Evolutionary conservation across 2,113 vertebrate species (phyloP).

Genomic region (Ptyas mucosa): DNA sequence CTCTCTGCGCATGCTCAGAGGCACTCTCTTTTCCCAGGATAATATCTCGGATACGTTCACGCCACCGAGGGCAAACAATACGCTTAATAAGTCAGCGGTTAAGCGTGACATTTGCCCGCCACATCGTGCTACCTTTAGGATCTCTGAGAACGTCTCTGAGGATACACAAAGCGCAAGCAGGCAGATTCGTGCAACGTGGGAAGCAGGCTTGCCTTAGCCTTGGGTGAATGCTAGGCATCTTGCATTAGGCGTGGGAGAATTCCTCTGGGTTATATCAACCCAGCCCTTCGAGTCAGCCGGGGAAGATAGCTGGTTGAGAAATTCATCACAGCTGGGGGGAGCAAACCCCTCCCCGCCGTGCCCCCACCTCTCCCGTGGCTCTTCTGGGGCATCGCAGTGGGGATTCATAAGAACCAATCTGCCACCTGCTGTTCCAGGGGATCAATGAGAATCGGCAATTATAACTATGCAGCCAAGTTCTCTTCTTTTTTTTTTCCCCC

Average conservation of each 20-base stretch:
- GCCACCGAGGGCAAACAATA: background rate
- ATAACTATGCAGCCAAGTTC: background rate
- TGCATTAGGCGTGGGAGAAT: accelerated
- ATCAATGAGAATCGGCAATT: background rate
- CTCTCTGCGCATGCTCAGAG: background rate
- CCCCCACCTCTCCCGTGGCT: background rate
- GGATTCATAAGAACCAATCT: background rate
- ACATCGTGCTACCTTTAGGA: background rate
- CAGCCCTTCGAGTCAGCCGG: background rate
- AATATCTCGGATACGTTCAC: background rate
- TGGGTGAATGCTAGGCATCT: background rate
- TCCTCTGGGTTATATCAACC: background rate
- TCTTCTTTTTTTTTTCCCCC: background rate
- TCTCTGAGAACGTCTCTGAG: background rate
- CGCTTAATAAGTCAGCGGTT: background rate
- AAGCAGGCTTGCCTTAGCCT: background rate
- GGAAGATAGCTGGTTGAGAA: background rate
- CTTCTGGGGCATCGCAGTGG: background rate
- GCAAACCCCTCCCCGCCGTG: background rate
- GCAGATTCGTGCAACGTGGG: background rate
- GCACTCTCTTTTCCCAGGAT: background rate
- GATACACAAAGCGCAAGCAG: background rate
- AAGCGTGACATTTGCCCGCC: background rate
- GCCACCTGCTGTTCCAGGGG: background rate
- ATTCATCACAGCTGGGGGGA: background rate